Conservation (phyloP, 1,140 invertebrate species). For the Drosophila setifemur region DNA sequence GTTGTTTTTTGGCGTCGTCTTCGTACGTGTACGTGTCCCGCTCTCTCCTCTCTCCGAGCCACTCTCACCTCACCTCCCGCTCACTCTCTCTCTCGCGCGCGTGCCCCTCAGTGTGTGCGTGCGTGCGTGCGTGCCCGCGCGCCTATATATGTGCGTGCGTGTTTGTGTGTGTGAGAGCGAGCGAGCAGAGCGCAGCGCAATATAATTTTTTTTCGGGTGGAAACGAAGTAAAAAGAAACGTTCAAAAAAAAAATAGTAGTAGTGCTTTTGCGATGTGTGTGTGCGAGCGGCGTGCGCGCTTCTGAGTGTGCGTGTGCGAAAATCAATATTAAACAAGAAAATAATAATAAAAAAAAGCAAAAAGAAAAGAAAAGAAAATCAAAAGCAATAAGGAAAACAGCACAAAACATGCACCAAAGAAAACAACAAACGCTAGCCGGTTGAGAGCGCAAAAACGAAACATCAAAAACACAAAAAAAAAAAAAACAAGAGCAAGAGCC, state of each 20-base stretch:
- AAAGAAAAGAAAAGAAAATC: constrained; percentile 39
- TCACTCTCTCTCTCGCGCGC: constrained; percentile 23
- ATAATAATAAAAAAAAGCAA: constrained; percentile 34
- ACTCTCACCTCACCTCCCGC: constrained; percentile 40
- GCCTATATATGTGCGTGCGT: too few species aligned
- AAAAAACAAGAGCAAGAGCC: too few species aligned
- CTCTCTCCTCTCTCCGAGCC: constrained; percentile 30
- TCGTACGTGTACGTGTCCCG: constrained; percentile 44
- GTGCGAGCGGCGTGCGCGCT: constrained; percentile 20
- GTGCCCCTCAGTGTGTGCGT: constrained; percentile 16
- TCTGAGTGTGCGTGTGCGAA: constrained; percentile 48
- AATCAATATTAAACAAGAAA: constrained; percentile 60
- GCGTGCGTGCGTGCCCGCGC: too few species aligned
- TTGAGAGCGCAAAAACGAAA: too few species aligned
- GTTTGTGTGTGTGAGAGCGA: constrained; percentile 15
- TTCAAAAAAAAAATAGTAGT: constrained; percentile 12
- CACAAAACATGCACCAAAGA: constrained; percentile 27
- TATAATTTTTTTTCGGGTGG: constrained; percentile 59
- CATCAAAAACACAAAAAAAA: not conserved
- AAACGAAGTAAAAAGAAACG: constrained; percentile 20
- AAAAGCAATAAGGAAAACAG: constrained; percentile 44
- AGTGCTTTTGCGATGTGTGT: constrained; percentile 17
- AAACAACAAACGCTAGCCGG: not conserved
- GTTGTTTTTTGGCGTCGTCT: constrained; percentile 37
- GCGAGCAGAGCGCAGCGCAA: constrained; percentile 59